Conservation (phyloP, 1,140 invertebrate species). For the Mylabris phalerata region DNA sequence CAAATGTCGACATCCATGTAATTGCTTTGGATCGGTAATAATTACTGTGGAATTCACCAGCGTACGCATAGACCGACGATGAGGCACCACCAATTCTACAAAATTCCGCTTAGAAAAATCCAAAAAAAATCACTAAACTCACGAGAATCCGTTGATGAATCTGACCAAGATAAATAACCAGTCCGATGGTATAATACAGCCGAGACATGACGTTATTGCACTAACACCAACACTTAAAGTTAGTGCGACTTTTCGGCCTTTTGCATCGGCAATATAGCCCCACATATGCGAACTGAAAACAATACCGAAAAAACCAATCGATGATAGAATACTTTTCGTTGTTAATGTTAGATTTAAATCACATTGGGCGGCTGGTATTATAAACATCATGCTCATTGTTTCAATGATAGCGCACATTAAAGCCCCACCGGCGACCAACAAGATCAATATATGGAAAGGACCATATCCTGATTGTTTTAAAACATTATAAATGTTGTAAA, state of each 20-base stretch:
- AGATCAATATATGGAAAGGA: conserved; percentile 34
- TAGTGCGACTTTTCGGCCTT: conserved; percentile 45
- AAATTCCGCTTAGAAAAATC: conserved; percentile 11
- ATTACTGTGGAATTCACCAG: conserved; percentile 59
- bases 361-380: conserved; percentile 41
- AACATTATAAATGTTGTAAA: not conserved
- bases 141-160: conserved; percentile 61
- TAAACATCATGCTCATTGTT: conserved; percentile 39
- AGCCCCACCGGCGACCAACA: conserved; percentile 36
- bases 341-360: conserved; percentile 36
- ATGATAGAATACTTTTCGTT: conserved; percentile 37
- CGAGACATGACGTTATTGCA: conserved; percentile 49
- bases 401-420: conserved; percentile 40
- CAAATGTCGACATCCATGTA: conserved; percentile 57
- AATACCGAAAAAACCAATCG: conserved; percentile 38
- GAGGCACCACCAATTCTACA: conserved; percentile 57
- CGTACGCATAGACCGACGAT: conserved; percentile 57
- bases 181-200: conserved; percentile 51
- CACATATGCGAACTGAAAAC: conserved; percentile 38
- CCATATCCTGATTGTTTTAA: conserved; percentile 35
- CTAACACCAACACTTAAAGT: conserved; percentile 52
- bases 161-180: conserved; percentile 54
- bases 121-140: conserved; percentile 35
- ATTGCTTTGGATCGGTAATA: conserved; percentile 41
- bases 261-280: conserved; percentile 40